phyloP scores from a whole-genome alignment of 2,888 invertebrate species.

The Tetragonisca angustula region DNA sequence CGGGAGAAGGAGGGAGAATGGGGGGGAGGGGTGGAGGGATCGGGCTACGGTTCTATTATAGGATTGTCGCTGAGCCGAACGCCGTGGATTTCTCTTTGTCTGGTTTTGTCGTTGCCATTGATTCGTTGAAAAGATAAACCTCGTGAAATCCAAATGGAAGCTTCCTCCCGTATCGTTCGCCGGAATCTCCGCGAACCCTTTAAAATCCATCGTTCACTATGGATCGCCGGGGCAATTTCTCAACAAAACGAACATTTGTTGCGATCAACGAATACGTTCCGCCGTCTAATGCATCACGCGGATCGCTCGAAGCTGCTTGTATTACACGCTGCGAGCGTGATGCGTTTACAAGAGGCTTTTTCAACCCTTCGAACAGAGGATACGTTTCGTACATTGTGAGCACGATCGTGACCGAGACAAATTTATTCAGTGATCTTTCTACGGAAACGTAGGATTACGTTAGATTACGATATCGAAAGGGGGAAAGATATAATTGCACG shows the following conservation, averaged over 20 bases:
- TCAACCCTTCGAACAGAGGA: no score
- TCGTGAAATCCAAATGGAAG: slow-evolving; percentile 6
- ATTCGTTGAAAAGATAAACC: slow-evolving; percentile 12
- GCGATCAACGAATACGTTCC: not conserved
- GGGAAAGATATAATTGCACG: no score
- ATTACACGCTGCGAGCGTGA: not conserved
- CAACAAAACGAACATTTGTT: not conserved
- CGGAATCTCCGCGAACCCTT: not conserved
- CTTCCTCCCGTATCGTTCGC: not conserved
- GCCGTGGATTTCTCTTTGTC: slow-evolving; percentile 20
- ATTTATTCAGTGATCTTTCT: no score
- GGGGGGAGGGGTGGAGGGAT: not conserved
- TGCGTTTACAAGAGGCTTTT: not conserved
- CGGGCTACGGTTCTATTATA: slow-evolving; percentile 23
- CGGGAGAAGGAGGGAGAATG: no score
- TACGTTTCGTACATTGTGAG: no score
- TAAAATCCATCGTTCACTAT: slow-evolving; percentile 8
- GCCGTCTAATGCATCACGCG: not conserved
- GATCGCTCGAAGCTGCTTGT: not conserved
- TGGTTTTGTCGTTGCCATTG: not conserved
- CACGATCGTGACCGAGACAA: no score
- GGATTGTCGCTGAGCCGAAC: slow-evolving; percentile 15
- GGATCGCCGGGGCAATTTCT: not conserved
- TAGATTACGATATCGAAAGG: no score
- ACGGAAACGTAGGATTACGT: no score